Evolutionary conservation across 2,797 vertebrate genomes (phyloP).

Genomic region (Halcyon leucocephala): DNA sequence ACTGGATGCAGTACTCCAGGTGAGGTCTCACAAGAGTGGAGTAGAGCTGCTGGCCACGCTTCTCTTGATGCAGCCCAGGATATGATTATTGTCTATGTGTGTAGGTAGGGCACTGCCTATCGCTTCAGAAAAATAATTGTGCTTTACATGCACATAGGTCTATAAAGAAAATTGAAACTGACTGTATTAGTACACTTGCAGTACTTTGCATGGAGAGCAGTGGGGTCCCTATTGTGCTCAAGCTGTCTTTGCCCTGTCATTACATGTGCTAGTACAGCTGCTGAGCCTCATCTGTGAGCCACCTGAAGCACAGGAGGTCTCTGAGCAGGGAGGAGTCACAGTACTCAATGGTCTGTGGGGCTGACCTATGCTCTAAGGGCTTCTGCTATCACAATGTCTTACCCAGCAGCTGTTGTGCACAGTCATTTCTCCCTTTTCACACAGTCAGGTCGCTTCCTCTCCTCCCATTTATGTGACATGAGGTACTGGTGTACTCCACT

Average conservation of each 20-base stretch:
- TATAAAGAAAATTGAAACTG: neutral
- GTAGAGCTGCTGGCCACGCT: too few species aligned
- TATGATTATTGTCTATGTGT: neutral
- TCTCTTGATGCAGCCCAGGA: too few species aligned
- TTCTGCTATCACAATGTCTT: accelerated
- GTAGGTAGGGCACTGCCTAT: neutral
- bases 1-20: too few species aligned
- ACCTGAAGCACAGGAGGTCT: neutral
- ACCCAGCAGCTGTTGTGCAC: neutral
- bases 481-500: neutral
- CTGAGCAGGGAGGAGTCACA: neutral
- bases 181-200: neutral
- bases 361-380: neutral
- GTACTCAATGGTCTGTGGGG: neutral
- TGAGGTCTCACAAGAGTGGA: too few species aligned
- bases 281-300: neutral
- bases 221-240: neutral
- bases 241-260: neutral
- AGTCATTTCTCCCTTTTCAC: neutral
- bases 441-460: neutral
- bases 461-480: neutral
- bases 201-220: neutral
- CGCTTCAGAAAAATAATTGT: neutral
- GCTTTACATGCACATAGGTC: neutral
- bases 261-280: neutral